phyloP scores from a whole-genome alignment of 1,140 invertebrate species.

The Coenobita brevimanus region DNA sequence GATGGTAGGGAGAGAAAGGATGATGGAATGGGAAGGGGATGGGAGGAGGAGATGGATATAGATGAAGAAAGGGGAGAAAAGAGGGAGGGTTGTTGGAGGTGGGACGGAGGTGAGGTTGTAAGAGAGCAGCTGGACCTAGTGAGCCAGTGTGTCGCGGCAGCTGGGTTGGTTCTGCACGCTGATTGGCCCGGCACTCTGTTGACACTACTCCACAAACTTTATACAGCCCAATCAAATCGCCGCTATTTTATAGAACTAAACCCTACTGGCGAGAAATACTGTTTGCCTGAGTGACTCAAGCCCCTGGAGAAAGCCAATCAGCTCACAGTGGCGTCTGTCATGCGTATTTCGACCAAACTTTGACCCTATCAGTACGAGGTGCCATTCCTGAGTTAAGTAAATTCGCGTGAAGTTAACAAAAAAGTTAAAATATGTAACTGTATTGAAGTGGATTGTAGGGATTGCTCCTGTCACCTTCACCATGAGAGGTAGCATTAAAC shows the following conservation, averaged over 20 bases:
- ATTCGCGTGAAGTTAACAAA: no score
- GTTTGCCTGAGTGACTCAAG: conserved; percentile 29
- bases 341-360: conserved; percentile 8
- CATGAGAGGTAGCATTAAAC: no score
- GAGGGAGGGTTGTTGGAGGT: no score
- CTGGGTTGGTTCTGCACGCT: neutral
- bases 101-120: no score
- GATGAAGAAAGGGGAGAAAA: neutral
- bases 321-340: neutral
- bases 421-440: no score
- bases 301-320: conserved; percentile 33
- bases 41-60: neutral
- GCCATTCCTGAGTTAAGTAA: no score
- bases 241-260: conserved; percentile 24
- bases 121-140: neutral
- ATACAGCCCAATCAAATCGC: conserved; percentile 36
- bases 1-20: conserved; percentile 14
- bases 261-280: conserved; percentile 25
- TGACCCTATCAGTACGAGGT: neutral
- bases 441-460: no score
- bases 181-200: conserved; percentile 46
- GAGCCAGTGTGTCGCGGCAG: conserved; percentile 11
- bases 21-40: neutral
- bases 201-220: conserved; percentile 37
- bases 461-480: no score